phyloP scores from a whole-genome alignment of 2,888 invertebrate genomes.

The Pseudococcus longispinus region DNA sequence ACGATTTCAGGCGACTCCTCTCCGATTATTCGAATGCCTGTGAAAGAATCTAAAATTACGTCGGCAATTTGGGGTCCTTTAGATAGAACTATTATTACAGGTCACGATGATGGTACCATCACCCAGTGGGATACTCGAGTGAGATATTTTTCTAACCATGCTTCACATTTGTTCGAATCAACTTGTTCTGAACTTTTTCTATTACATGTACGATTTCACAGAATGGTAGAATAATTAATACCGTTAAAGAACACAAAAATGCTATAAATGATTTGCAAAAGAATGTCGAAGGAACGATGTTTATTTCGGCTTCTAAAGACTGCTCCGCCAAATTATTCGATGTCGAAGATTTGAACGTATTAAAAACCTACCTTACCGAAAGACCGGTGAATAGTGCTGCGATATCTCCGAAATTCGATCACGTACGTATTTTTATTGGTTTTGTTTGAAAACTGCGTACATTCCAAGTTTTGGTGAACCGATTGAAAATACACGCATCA shows the following conservation, averaged over 20 bases:
- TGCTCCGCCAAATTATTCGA: slow-evolving; percentile 95
- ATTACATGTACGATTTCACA: slow-evolving; percentile 63
- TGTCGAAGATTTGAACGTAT: slow-evolving; percentile 79
- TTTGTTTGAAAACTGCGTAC: neutral
- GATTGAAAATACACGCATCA: neutral
- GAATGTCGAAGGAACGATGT: slow-evolving; percentile 91
- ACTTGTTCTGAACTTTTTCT: neutral
- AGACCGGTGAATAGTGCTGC: slow-evolving; percentile 98
- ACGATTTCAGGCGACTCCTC: slow-evolving; percentile 47
- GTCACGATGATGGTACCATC: slow-evolving; percentile 93
- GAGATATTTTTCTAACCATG: slow-evolving; percentile 60
- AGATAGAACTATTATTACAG: slow-evolving; percentile 89
- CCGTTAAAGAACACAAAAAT: slow-evolving; percentile 81
- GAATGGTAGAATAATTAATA: slow-evolving; percentile 82
- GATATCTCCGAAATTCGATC: slow-evolving; percentile 92
- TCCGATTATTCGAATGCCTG: slow-evolving; percentile 57
- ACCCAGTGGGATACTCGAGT: slow-evolving; percentile 91
- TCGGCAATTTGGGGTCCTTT: slow-evolving; percentile 93
- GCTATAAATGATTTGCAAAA: slow-evolving; percentile 97
- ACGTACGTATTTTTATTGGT: slow-evolving; percentile 69
- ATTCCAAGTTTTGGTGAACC: neutral
- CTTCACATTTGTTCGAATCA: slow-evolving; percentile 55
- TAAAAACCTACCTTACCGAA: slow-evolving; percentile 97
- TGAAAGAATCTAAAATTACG: slow-evolving; percentile 73
- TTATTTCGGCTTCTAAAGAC: slow-evolving; percentile 97